Percentiles rank a stretch among this genome's conserved stretches.
Conservation (phyloP, 2,888 invertebrate genomes). For the Melangyna quadrimaculata region DNA sequence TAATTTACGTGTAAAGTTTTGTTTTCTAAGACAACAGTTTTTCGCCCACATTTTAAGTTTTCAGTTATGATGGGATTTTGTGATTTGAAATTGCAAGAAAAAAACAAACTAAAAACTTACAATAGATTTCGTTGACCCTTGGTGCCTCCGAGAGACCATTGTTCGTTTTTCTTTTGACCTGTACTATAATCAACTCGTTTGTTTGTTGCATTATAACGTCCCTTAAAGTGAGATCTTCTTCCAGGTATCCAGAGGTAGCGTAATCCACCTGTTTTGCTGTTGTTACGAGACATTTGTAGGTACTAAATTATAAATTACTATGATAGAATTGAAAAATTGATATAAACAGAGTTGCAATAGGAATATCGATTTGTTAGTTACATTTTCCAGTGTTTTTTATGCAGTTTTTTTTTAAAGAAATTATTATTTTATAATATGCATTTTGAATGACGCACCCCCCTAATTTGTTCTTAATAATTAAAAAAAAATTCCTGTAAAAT, state of each 20-base stretch:
- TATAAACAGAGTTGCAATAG: neutral
- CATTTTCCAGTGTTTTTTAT: neutral
- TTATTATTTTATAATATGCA: too few species aligned
- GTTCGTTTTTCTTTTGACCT: slow-evolving; percentile 78
- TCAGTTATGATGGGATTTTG: neutral
- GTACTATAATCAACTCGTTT: slow-evolving; percentile 75
- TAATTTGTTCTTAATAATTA: too few species aligned
- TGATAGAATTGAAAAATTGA: neutral
- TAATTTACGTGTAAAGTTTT: neutral
- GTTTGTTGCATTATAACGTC: slow-evolving; percentile 77
- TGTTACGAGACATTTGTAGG: slow-evolving; percentile 76
- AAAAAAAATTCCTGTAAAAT: too few species aligned
- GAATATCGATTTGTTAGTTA: neutral
- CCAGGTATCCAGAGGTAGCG: slow-evolving; percentile 81
- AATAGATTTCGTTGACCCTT: slow-evolving; percentile 77
- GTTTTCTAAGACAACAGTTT: too few species aligned
- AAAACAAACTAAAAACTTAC: slow-evolving; percentile 75
- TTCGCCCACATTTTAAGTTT: neutral
- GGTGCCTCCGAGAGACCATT: slow-evolving; percentile 80
- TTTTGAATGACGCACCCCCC: too few species aligned
- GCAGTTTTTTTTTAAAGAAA: too few species aligned
- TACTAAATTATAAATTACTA: slow-evolving; percentile 32
- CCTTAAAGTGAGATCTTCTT: slow-evolving; percentile 78
- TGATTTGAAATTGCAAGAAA: neutral
- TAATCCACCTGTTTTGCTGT: slow-evolving; percentile 76